Percentiles rank a stretch among this genome's conserved stretches.
Evolutionary conservation across 2,888 invertebrate species (phyloP).

Genomic region (Yponomeuta malinellus): DNA sequence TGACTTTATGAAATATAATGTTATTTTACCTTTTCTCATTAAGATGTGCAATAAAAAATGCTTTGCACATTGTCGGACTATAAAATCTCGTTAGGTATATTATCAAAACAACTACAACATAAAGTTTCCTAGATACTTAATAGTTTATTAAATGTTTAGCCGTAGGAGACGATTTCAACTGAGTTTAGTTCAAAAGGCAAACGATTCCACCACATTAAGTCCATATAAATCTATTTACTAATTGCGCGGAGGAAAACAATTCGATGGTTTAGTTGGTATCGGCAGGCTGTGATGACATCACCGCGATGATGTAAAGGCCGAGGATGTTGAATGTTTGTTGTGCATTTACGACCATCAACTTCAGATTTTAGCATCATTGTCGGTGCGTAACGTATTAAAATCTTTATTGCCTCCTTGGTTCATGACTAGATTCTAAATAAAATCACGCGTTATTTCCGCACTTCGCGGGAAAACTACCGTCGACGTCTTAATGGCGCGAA

Average conservation of each 20-base stretch:
- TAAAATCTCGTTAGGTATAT: no score
- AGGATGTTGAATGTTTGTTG: background rate
- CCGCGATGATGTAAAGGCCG: background rate
- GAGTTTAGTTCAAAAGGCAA: no score
- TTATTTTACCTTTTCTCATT: background rate
- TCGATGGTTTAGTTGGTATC: background rate
- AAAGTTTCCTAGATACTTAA: no score
- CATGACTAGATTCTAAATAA: background rate
- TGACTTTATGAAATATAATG: background rate
- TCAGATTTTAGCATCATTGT: background rate
- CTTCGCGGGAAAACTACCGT: background rate
- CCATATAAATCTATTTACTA: background rate
- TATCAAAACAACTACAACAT: no score
- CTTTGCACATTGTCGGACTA: background rate
- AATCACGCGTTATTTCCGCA: background rate
- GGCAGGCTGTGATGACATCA: background rate
- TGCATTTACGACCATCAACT: background rate
- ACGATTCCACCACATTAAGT: no score
- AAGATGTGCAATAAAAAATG: background rate
- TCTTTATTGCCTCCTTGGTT: background rate
- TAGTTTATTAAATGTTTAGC: no score
- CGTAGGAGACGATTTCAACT: no score
- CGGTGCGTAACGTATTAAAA: background rate
- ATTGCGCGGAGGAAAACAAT: background rate
- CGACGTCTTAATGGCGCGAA: background rate